phyloP scores from a whole-genome alignment of 2,113 vertebrate genomes.

The Ariopsis seemanni region DNA sequence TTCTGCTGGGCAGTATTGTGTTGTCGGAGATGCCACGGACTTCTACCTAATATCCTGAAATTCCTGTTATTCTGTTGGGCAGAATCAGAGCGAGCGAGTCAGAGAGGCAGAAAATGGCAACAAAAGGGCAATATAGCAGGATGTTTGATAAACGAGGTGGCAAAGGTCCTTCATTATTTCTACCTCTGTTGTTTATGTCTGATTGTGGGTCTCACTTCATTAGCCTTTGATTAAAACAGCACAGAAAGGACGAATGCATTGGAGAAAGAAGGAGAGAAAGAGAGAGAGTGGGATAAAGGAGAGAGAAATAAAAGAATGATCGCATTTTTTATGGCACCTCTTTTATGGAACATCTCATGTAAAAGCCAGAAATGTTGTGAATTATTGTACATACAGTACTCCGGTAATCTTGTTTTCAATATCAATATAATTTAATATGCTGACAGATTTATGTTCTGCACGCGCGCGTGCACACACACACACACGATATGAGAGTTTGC shows the following conservation, averaged over 20 bases:
- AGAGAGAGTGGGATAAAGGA: not conserved
- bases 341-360: not conserved
- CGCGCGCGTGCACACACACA: conserved; percentile 21
- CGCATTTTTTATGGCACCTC: too few relatives aligned
- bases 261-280: not conserved
- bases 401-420: conserved; percentile 6
- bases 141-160: conserved; percentile 24
- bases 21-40: conserved; percentile 8
- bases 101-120: conserved; percentile 9
- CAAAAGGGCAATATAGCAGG: not conserved
- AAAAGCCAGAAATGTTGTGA: not conserved
- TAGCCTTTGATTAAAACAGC: conserved; percentile 42
- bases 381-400: conserved; percentile 4
- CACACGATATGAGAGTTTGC: not conserved
- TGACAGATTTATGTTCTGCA: conserved; percentile 3
- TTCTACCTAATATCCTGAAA: conserved; percentile 14
- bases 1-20: conserved; percentile 30
- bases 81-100: not conserved
- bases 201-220: conserved; percentile 32
- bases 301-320: too few relatives aligned
- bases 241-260: not conserved
- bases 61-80: conserved; percentile 20
- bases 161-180: conserved; percentile 36
- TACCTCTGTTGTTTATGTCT: conserved; percentile 27
- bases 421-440: conserved; percentile 4